Percentiles rank a stretch among this genome's conserved stretches.
Evolutionary conservation across 2,888 invertebrate species (phyloP).

Genomic region (Napeogenes inachia): DNA sequence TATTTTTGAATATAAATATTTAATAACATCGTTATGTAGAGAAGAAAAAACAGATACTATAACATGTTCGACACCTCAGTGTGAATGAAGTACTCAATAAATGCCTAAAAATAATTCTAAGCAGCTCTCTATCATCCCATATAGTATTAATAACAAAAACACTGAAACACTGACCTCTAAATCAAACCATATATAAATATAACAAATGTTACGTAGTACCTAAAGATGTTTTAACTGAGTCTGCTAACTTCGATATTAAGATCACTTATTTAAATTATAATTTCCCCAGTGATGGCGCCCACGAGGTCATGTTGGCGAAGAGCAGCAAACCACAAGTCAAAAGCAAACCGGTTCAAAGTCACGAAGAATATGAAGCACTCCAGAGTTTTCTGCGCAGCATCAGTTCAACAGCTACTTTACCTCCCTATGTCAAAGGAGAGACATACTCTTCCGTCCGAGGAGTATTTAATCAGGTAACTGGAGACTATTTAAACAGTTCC

Average conservation of each 20-base stretch:
- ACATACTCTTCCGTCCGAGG: conserved; percentile 67
- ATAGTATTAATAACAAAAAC: too few relatives aligned
- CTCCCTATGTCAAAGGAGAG: conserved; percentile 71
- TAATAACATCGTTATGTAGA: too few relatives aligned
- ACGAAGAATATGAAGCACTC: conserved; percentile 69
- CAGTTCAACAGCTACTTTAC: conserved; percentile 72
- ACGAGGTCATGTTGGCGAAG: conserved; percentile 63
- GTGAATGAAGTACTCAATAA: too few relatives aligned
- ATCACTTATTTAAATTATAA: conserved; percentile 5
- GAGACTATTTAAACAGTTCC: not conserved
- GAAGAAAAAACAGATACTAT: too few relatives aligned
- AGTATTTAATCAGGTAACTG: conserved; percentile 67
- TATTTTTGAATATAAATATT: too few relatives aligned
- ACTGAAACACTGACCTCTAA: too few relatives aligned
- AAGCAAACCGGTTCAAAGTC: conserved; percentile 51
- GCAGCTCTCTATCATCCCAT: too few relatives aligned
- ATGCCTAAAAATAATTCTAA: too few relatives aligned
- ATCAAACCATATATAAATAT: too few relatives aligned
- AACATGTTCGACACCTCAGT: too few relatives aligned
- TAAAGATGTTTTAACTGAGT: too few relatives aligned
- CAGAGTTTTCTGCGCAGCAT: conserved; percentile 71
- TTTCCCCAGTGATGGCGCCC: conserved; percentile 64
- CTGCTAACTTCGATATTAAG: not conserved
- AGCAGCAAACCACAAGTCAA: conserved; percentile 49
- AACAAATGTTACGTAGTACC: too few relatives aligned